phyloP scores from a whole-genome alignment of 2,797 vertebrate genomes.

The Myotis daubentonii region DNA sequence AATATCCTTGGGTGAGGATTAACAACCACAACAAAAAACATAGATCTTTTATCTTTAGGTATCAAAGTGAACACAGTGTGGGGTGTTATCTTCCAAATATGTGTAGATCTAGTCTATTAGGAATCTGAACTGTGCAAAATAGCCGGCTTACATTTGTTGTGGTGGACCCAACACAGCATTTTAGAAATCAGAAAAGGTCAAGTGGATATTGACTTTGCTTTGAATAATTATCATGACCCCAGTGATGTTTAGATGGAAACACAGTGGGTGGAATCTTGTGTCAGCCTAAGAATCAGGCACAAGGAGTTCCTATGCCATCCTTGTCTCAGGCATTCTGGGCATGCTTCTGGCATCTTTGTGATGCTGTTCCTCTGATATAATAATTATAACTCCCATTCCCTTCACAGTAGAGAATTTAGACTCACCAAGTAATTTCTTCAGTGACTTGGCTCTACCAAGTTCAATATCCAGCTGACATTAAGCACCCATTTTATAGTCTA shows the following conservation, averaged over 20 bases:
- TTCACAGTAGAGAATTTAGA: background rate
- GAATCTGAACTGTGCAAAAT: background rate
- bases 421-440: background rate
- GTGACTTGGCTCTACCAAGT: background rate
- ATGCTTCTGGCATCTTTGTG: background rate
- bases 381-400: background rate
- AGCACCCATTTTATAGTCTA: background rate
- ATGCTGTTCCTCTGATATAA: slow-evolving; percentile 8
- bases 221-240: background rate
- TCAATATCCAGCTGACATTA: background rate
- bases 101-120: background rate
- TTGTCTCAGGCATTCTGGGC: background rate
- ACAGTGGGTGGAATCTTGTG: background rate
- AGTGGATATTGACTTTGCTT: slow-evolving; percentile 61
- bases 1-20: too few species aligned
- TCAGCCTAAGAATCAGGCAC: background rate
- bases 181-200: slow-evolving; percentile 45
- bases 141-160: background rate
- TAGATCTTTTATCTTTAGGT: background rate
- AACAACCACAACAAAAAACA: background rate
- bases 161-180: background rate
- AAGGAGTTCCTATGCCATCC: background rate
- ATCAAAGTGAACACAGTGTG: background rate
- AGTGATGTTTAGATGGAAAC: slow-evolving; percentile 5
- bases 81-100: background rate